phyloP scores from a whole-genome alignment of 92 coral and sea anemone genomes.

The Bergia puertoricense region DNA sequence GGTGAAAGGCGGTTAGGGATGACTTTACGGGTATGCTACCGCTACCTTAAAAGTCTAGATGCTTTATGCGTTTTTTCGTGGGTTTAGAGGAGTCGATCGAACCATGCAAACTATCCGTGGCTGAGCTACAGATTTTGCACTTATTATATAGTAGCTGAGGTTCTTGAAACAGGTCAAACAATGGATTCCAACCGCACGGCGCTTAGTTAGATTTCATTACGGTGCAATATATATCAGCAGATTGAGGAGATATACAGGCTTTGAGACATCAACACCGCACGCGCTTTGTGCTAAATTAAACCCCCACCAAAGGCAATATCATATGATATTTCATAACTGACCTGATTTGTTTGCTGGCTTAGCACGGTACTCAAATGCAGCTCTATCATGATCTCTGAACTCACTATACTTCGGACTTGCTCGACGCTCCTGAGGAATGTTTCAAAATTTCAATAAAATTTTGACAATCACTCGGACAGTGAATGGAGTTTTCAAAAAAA shows the following conservation, averaged over 20 bases:
- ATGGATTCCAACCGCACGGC: not conserved
- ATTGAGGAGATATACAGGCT: not conserved
- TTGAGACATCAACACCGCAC: constrained; percentile 5
- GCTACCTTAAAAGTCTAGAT: no score
- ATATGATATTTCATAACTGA: constrained; percentile 18
- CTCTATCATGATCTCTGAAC: not conserved
- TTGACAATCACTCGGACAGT: not conserved
- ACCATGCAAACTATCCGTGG: no score
- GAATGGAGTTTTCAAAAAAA: not conserved
- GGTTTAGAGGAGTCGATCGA: no score
- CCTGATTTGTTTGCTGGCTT: not conserved
- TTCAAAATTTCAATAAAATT: not conserved
- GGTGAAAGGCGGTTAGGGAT: no score
- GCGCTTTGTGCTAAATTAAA: not conserved
- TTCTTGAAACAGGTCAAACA: not conserved
- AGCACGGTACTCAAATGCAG: no score
- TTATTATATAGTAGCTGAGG: not conserved
- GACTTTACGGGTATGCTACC: no score
- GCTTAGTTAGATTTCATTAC: not conserved
- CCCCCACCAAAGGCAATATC: not conserved
- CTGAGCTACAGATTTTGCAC: not conserved
- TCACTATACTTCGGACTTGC: not conserved
- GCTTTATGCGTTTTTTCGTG: no score
- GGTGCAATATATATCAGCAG: not conserved
- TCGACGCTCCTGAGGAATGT: not conserved